Percentiles rank a stretch among this genome's conserved stretches.
phyloP scores from a whole-genome alignment of 2,797 vertebrate species.

The Chelidonichthys spinosus region DNA sequence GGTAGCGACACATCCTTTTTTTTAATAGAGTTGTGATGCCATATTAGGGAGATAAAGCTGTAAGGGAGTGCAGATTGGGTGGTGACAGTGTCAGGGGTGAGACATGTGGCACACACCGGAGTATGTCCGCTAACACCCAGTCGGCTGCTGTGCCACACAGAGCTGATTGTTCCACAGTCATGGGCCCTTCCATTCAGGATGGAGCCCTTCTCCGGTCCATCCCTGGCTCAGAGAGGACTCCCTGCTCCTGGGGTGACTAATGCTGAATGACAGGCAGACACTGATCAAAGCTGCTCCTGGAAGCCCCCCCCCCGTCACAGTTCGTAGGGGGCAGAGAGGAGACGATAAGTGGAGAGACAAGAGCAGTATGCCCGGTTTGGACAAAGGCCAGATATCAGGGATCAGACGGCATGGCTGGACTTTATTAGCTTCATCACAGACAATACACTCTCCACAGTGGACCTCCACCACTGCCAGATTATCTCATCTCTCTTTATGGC shows the following conservation, averaged over 20 bases:
- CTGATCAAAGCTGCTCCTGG: constrained; percentile 86
- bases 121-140: constrained; percentile 75
- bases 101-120: constrained; percentile 81
- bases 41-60: constrained; percentile 77
- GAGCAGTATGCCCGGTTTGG: constrained; percentile 78
- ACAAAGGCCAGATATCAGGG: constrained; percentile 77
- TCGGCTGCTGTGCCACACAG: constrained; percentile 74
- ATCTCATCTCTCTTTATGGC: constrained; percentile 77
- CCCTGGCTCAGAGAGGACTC: constrained; percentile 60
- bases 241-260: constrained; percentile 80
- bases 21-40: constrained; percentile 63
- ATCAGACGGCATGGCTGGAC: constrained; percentile 78
- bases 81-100: constrained; percentile 78
- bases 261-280: constrained; percentile 87
- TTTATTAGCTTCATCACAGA: constrained; percentile 84
- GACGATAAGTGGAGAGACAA: constrained; percentile 77
- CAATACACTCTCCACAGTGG: constrained; percentile 78
- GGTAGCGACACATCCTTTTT: constrained; percentile 46
- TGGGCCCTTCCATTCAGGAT: constrained; percentile 65
- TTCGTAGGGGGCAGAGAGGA: constrained; percentile 67
- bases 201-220: constrained; percentile 60
- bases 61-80: constrained; percentile 66
- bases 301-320: constrained; percentile 78
- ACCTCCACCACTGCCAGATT: constrained; percentile 78
- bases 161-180: constrained; percentile 73